phyloP scores from a whole-genome alignment of 2,113 vertebrate species.

The Turnix velox region DNA sequence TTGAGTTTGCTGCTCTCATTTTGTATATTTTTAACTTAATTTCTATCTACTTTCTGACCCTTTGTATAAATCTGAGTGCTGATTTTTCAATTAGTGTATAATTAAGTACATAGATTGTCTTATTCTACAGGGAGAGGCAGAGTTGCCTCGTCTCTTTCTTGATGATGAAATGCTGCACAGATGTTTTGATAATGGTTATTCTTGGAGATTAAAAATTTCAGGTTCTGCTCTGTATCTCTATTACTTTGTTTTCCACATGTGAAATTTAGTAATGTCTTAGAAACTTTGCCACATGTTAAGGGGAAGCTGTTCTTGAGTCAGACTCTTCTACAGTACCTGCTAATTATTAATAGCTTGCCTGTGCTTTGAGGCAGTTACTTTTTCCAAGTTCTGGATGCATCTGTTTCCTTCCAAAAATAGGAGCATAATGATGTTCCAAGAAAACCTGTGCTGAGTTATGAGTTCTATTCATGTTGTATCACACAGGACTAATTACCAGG shows the following conservation, averaged over 20 bases:
- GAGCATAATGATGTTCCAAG: neutral
- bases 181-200: neutral
- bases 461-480: neutral
- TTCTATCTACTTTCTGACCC: neutral
- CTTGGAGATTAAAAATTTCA: neutral
- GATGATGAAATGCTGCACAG: neutral
- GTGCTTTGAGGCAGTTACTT: neutral
- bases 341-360: neutral
- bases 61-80: neutral
- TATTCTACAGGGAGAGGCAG: neutral
- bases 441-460: neutral
- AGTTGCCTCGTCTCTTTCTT: neutral
- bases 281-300: neutral
- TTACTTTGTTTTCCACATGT: neutral
- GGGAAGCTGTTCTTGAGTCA: neutral
- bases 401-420: conserved; percentile 30
- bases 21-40: neutral
- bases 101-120: accelerated
- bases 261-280: neutral
- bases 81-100: neutral
- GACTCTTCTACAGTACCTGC: neutral
- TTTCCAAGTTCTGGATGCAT: neutral
- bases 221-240: neutral
- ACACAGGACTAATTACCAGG: conserved; percentile 31
- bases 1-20: neutral